These are phyloP conservation scores for Acleris sparsana DNA, from an alignment of 2,888 invertebrate genomes.

Conservation along the genomic window DNA sequence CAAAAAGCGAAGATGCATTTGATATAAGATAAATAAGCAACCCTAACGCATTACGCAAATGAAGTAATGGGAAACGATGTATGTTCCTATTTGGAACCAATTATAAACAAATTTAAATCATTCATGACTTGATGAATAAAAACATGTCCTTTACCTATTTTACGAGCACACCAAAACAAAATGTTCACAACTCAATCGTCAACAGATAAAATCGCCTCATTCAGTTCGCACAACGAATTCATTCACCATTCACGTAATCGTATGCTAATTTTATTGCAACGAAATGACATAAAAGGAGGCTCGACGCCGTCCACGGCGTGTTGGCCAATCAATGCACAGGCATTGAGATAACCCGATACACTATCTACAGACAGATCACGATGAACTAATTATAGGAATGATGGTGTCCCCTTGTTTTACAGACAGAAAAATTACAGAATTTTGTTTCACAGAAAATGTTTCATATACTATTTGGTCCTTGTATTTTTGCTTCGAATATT, in stretches of 20 bases:
- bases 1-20: no score
- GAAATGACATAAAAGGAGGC: constrained; percentile 31
- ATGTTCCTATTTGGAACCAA: no score
- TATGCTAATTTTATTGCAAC: constrained; percentile 30
- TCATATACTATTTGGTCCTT: no score
- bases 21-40: no score
- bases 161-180: constrained; percentile 8
- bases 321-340: constrained; percentile 26
- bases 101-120: no score
- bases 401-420: no score
- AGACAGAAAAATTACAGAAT: no score
- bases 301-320: constrained; percentile 9
- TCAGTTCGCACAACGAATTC: constrained; percentile 22
- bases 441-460: no score
- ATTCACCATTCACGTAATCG: constrained; percentile 27
- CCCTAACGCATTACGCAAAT: no score
- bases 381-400: constrained; percentile 9
- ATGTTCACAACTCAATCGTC: constrained; percentile 19
- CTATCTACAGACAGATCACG: background rate
- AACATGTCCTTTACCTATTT: background rate
- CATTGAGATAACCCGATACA: constrained; percentile 9
- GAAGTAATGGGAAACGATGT: no score
- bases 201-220: constrained; percentile 24
- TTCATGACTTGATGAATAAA: background rate
- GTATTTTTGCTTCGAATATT: no score